Evolutionary conservation across 2,888 invertebrate species (phyloP), one percentile per base, ranked within the genome.

Genomic region (Mechanitis mazaeus): DNA sequence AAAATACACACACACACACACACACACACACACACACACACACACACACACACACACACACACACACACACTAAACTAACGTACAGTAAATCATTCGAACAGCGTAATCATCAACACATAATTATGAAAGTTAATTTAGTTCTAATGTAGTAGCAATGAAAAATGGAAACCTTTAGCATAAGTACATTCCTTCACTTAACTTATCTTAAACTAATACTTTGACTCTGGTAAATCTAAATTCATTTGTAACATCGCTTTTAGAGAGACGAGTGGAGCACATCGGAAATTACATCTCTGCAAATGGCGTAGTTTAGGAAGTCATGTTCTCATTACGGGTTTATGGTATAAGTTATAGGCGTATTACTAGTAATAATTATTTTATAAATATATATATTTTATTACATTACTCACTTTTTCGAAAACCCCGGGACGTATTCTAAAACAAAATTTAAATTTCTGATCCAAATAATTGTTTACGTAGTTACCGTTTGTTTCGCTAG

Each of bases 221-320:
- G 35, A 57, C 46, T 46, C 33, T 12, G 56, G 71, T 69, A 68
- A 64, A 73, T 74, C 74, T 70, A 70, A 75, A 75, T 76, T 71
- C 73, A 65, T 68, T 68, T 64, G 64, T 63, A 61, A 58, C 45
- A 54, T 55, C 63, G 63, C 60, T 62, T 56, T 53, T 57, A 42
- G 46, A 33, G 60, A 57, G 54, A 58, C 50, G 58, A 65, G 74
- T 66, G 75, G 61, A 74, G 72, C 75, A 74, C 78, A 83, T 85
- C 81, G 82, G 80, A 83, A 84, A 86, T 85, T 85, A 76, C 81
- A 83, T 85, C 83, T 82, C 73, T 58, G 74, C 75, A 83, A 84
- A 84, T 77, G 78, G 77, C 77, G 75, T 75, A 80, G 75, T 76
- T 81, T 78, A 77, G 75, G 75, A 73, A 74, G 73, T 75, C 75